Evolutionary conservation across 2,888 invertebrate genomes (phyloP).

Genomic region (Drosophila suboccidentalis): DNA sequence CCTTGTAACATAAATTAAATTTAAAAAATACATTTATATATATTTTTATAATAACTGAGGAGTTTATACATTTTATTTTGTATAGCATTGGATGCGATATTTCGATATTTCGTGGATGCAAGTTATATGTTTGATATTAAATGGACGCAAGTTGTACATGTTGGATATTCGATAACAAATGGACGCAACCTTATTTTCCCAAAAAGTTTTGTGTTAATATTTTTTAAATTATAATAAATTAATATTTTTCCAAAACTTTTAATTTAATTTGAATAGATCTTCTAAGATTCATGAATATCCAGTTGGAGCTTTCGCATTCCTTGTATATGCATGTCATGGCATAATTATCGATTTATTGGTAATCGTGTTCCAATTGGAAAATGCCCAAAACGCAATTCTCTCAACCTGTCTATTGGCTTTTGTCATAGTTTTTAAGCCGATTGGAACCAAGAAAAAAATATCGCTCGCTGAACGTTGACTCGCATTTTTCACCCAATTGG

Average conservation of each 20-base stretch:
- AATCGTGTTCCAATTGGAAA: too few relatives aligned
- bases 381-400: too few relatives aligned
- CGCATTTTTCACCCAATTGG: background rate
- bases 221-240: too few relatives aligned
- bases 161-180: background rate
- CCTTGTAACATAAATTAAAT: background rate
- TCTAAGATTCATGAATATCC: background rate
- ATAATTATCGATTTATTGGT: background rate
- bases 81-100: background rate
- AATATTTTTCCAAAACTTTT: background rate
- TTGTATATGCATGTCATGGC: too few relatives aligned
- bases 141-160: background rate
- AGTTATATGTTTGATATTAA: background rate
- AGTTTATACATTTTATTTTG: background rate
- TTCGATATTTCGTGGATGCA: background rate
- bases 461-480: background rate
- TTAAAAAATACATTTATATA: too few relatives aligned
- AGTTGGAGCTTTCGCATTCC: background rate
- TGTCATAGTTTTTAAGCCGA: too few relatives aligned
- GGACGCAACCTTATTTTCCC: background rate
- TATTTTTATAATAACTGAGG: background rate
- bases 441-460: background rate
- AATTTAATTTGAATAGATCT: background rate
- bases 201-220: too few relatives aligned
- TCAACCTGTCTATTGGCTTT: background rate